These are phyloP conservation scores for Chironex yamaguchii DNA, from an alignment of 30 jellyfish, hydroid and myxozoan genomes.

Conservation along the genomic window DNA sequence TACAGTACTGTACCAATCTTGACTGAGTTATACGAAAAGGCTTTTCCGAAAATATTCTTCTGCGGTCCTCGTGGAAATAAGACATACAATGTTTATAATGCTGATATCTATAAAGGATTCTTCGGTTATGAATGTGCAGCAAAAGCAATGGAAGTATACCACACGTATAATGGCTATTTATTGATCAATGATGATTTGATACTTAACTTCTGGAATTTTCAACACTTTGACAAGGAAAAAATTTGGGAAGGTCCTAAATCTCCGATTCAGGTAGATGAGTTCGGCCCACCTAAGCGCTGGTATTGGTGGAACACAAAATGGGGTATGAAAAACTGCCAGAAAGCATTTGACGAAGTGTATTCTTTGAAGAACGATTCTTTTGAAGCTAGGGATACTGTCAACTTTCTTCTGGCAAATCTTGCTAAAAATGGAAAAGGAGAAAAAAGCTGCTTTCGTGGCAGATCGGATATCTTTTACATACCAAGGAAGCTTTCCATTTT, in stretches of 20 bases:
- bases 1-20: constrained; percentile 74
- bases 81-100: constrained; percentile 17
- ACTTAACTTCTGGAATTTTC: constrained; percentile 83
- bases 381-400: constrained; percentile 40
- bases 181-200: constrained; percentile 88
- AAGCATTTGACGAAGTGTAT: constrained; percentile 63
- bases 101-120: constrained; percentile 77
- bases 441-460: constrained; percentile 86
- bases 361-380: constrained; percentile 26
- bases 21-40: constrained; percentile 57
- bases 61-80: constrained; percentile 78
- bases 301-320: constrained; percentile 95
- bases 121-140: constrained; percentile 69
- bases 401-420: constrained; percentile 34
- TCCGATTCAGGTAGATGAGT: constrained; percentile 75
- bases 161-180: constrained; percentile 76
- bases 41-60: constrained; percentile 79
- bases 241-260: constrained; percentile 95
- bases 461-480: constrained; percentile 92
- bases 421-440: constrained; percentile 62
- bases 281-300: constrained; percentile 74
- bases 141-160: constrained; percentile 54
- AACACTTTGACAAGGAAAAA: constrained; percentile 34
- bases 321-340: constrained; percentile 85
- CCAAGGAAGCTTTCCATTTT: constrained; percentile 56